These are phyloP conservation scores for Bos taurus DNA, from an alignment of 2,113 vertebrate species.

Conservation along the genomic window DNA sequence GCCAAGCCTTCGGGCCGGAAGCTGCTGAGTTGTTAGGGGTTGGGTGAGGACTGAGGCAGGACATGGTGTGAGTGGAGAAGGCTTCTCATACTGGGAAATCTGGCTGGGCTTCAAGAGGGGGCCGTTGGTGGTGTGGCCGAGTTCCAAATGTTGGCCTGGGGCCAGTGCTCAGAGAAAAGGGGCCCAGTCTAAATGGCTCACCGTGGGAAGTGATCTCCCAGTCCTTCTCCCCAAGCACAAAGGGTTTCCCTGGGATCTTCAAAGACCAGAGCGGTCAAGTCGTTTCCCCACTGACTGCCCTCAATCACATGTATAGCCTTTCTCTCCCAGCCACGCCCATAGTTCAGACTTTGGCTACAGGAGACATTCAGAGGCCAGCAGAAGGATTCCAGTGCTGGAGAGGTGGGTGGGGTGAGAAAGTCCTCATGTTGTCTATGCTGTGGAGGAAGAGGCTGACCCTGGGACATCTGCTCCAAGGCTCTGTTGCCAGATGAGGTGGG, in stretches of 20 bases:
- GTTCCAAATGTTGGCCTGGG: conserved; percentile 46
- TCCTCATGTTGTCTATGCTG: not conserved
- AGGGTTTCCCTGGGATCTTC: conserved; percentile 17
- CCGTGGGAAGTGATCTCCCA: conserved; percentile 35
- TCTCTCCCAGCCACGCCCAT: conserved; percentile 9
- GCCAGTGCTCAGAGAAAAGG: conserved; percentile 60
- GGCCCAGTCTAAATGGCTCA: conserved; percentile 28
- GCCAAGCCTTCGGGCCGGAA: not conserved
- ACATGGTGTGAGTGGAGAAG: not conserved
- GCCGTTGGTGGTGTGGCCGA: conserved; percentile 36
- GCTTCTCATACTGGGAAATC: conserved; percentile 27
- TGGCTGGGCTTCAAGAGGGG: conserved; percentile 52
- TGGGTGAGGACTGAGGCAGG: not conserved
- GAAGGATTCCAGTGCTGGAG: not conserved
- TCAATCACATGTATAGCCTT: not conserved
- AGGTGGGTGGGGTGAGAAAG: conserved; percentile 48
- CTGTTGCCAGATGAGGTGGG: not conserved
- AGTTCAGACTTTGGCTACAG: not conserved
- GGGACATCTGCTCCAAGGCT: not conserved
- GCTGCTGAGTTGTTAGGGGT: conserved; percentile 25
- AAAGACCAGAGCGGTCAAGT: not conserved
- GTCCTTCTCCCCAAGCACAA: not conserved
- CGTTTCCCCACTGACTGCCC: not conserved
- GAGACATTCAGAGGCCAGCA: conserved; percentile 1
- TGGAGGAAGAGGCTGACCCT: conserved; percentile 1